Conservation (phyloP, 2,888 invertebrate genomes). For the Branchinecta sandiegonensis region DNA sequence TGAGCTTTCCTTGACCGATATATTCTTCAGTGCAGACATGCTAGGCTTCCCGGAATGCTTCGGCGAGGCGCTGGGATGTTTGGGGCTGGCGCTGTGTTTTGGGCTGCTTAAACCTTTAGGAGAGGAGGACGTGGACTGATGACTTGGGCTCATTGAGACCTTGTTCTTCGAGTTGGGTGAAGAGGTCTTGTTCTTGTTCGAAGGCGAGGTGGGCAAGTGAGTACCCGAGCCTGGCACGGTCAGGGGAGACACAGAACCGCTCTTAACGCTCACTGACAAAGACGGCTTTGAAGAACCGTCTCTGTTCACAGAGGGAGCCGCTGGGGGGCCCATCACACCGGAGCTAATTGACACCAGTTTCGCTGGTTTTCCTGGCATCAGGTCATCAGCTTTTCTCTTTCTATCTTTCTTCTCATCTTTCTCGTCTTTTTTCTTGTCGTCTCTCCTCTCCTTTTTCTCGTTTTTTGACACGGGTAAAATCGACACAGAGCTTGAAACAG, state of each 20-base stretch:
- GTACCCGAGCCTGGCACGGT: slow-evolving; percentile 32
- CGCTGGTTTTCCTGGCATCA: slow-evolving; percentile 21
- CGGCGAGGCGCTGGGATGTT: slow-evolving; percentile 50
- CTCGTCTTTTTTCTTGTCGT: slow-evolving; percentile 25
- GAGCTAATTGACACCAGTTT: slow-evolving; percentile 23
- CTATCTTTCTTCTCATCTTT: slow-evolving; percentile 27
- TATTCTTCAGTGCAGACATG: slow-evolving; percentile 52
- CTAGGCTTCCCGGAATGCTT: slow-evolving; percentile 69
- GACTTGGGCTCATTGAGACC: slow-evolving; percentile 46
- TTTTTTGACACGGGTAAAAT: slow-evolving; percentile 56
- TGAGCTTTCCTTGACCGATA: slow-evolving; percentile 20
- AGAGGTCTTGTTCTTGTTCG: slow-evolving; percentile 7
- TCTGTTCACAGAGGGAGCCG: slow-evolving; percentile 17
- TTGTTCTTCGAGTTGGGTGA: slow-evolving; percentile 33
- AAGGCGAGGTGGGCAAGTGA: slow-evolving; percentile 6
- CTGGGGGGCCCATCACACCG: slow-evolving; percentile 52
- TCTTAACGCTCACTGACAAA: slow-evolving; percentile 33
- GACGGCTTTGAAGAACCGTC: slow-evolving; percentile 17
- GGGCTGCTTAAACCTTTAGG: slow-evolving; percentile 30
- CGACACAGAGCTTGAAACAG: slow-evolving; percentile 55
- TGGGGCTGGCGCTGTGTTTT: slow-evolving; percentile 43
- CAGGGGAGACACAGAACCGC: slow-evolving; percentile 29
- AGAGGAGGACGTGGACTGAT: slow-evolving; percentile 37
- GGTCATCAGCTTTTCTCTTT: slow-evolving; percentile 27
- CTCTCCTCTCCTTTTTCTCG: slow-evolving; percentile 27